Evolutionary conservation across 2,888 invertebrate species (phyloP).

Genomic region (Hydropsyche betteni): DNA sequence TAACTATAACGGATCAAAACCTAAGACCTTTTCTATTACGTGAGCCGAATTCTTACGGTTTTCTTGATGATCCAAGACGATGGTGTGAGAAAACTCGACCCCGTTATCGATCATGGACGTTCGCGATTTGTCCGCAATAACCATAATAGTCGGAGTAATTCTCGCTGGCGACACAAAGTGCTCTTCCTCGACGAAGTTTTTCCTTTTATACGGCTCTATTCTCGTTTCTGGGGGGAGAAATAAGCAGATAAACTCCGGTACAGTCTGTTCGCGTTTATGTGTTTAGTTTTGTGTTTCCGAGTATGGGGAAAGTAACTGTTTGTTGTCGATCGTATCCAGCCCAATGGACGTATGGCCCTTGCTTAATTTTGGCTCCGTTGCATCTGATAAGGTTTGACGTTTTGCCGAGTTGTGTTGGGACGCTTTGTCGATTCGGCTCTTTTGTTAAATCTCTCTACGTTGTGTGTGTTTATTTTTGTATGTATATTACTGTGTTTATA

Average conservation of each 20-base stretch:
- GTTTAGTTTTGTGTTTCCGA: background rate
- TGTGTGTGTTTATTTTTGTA: too few species aligned
- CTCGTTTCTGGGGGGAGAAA: background rate
- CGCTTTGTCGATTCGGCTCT: constrained; percentile 8
- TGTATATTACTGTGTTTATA: too few species aligned
- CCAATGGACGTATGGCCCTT: background rate
- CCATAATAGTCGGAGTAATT: constrained; percentile 25
- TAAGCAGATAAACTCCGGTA: background rate
- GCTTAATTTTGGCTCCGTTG: constrained; percentile 1
- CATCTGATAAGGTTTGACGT: constrained; percentile 2
- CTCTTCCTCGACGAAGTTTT: background rate
- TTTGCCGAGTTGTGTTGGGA: background rate
- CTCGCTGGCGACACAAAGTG: constrained; percentile 5
- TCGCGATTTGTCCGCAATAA: constrained; percentile 39
- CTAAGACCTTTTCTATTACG: constrained; percentile 46
- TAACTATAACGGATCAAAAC: constrained; percentile 40
- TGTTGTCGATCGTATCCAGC: constrained; percentile 1
- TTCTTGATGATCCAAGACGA: too few species aligned
- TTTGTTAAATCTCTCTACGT: too few species aligned
- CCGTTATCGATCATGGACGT: constrained; percentile 39
- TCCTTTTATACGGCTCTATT: background rate
- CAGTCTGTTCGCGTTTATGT: background rate
- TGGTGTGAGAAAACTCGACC: background rate
- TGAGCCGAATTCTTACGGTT: constrained; percentile 34
- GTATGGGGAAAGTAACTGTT: background rate